Evolutionary conservation across 2,888 invertebrate species (phyloP), one percentile per base, ranked within the genome.

Genomic region (Plagodis dolabraria): DNA sequence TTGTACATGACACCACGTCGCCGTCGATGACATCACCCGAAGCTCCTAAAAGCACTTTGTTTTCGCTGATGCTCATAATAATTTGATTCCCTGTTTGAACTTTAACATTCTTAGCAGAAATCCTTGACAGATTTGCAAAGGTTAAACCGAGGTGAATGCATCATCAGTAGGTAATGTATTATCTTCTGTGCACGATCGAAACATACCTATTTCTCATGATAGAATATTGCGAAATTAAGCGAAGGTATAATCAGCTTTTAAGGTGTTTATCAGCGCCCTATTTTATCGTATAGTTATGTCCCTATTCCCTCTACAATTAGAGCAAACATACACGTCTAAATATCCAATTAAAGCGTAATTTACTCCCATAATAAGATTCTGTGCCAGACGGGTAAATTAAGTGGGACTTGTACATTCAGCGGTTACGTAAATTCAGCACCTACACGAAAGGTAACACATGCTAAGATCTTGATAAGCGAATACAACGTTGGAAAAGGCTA

Each of bases 21-120:
- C 38, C 38, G 36, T 34, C 65, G 75, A 79, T 85, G 85, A 85
- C 74, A 76, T 86, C 85, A 85, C 72, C 70, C 57, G 53, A 46
- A 48, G 51, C 66, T 70, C 69, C 67, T 71, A 69, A 68, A 73
- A 49, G 53, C 54, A 53, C 47, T 59, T 58, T 57, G 58, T 63
- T 60, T 63, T 64, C 47, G 64, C 60, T 60, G 65, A 63, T 33
- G 52, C 56, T 53, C 56, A 48, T 35, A 53, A 58, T 47, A 47
- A 57, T 52, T 59, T 50, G 48, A 48, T 52, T 34, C 52, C 43
- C 38, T 35, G 53, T 58, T 50, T 80, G 74, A 82, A 82, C 82
- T 80, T 79, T 81, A 79, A 48, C 80, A 79, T 82, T 77, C 55
- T 72, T 53, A 59, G 43, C 54, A 33, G 57, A 65, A 62, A 74